These are phyloP conservation scores for Nymphalis urticae DNA, from an alignment of 2,888 invertebrate species.

Conservation along the genomic window DNA sequence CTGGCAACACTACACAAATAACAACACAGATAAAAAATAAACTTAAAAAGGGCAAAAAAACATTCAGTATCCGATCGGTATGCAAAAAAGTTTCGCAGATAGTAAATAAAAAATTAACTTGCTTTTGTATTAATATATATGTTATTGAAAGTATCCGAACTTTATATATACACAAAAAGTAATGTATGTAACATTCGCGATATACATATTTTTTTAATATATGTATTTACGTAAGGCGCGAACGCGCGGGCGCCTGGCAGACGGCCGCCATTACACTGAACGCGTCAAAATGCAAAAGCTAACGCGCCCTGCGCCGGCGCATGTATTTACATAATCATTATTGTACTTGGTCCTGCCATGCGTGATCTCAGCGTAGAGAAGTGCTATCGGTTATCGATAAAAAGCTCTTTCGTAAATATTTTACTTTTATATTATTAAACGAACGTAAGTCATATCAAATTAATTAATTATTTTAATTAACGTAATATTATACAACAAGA, in stretches of 20 bases:
- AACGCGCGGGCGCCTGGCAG: conserved; percentile 63
- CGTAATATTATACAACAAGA: too few species aligned
- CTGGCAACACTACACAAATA: conserved; percentile 17
- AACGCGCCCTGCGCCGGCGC: conserved; percentile 57
- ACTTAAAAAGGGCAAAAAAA: conserved; percentile 9
- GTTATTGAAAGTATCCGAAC: conserved; percentile 7
- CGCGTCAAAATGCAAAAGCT: conserved; percentile 51
- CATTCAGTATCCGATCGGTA: conserved; percentile 18
- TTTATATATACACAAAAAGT: background rate
- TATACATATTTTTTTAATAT: conserved; percentile 21
- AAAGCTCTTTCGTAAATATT: conserved; percentile 20
- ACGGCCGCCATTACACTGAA: conserved; percentile 75
- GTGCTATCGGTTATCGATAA: conserved; percentile 35
- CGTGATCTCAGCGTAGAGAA: conserved; percentile 40
- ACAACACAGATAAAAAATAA: conserved; percentile 17
- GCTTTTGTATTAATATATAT: background rate
- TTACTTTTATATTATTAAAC: conserved; percentile 5
- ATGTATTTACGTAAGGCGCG: conserved; percentile 43
- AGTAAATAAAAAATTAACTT: conserved; percentile 3
- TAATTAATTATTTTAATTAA: too few species aligned
- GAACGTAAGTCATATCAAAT: too few species aligned
- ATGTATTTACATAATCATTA: conserved; percentile 69
- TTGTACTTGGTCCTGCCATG: conserved; percentile 62
- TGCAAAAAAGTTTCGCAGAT: conserved; percentile 28
- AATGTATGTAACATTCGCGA: background rate